phyloP scores from a whole-genome alignment of 2,888 invertebrate species.

The Leptinotarsa juncta region DNA sequence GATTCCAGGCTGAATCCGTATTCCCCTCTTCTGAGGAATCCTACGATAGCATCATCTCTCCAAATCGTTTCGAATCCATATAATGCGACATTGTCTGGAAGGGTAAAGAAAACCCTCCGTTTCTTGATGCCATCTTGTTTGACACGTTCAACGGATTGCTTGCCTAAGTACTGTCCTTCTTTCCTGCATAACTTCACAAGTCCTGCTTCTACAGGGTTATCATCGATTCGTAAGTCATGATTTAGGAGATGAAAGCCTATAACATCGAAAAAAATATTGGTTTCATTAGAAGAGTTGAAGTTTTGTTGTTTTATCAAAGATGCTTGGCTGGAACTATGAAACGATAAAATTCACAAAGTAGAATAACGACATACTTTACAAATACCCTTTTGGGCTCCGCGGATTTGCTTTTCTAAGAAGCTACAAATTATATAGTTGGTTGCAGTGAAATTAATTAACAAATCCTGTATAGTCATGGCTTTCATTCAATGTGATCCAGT shows the following conservation, averaged over 20 bases:
- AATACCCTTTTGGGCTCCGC: no score
- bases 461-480: no score
- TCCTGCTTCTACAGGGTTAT: constrained; percentile 89
- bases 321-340: no score
- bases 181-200: constrained; percentile 84
- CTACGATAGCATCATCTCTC: constrained; percentile 80
- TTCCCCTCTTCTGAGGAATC: constrained; percentile 84
- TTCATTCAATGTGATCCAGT: no score
- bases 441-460: no score
- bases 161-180: constrained; percentile 82
- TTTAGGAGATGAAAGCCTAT: constrained; percentile 89
- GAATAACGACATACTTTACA: no score
- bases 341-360: no score
- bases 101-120: constrained; percentile 79
- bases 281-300: no score
- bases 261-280: constrained; percentile 19
- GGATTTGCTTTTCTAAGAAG: no score
- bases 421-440: no score
- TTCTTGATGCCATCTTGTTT: constrained; percentile 76
- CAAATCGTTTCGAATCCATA: constrained; percentile 89
- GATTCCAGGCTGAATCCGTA: constrained; percentile 74
- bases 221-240: constrained; percentile 82
- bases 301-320: no score
- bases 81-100: constrained; percentile 78
- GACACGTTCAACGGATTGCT: constrained; percentile 74